These are phyloP conservation scores for Rallus crepitans DNA, from an alignment of 2,797 vertebrate species.

Conservation along the genomic window DNA sequence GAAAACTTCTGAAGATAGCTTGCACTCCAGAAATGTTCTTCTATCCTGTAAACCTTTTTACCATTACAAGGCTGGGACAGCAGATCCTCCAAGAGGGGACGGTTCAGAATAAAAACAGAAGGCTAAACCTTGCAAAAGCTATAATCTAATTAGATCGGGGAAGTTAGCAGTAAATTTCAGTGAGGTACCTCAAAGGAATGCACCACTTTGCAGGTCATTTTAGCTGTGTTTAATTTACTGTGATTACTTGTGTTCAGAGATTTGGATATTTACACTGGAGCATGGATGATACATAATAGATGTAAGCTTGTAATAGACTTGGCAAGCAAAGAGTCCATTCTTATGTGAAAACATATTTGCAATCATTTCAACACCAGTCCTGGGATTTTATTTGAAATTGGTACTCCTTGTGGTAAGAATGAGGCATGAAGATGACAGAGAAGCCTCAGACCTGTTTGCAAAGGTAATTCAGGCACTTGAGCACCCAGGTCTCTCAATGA, in stretches of 20 bases:
- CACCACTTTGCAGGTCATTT: neutral
- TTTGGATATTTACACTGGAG: constrained; percentile 31
- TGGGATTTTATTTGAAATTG: neutral
- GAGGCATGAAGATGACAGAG: neutral
- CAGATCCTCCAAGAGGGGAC: neutral
- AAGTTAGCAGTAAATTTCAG: neutral
- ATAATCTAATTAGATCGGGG: neutral
- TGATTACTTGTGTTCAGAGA: neutral
- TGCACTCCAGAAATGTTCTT: neutral
- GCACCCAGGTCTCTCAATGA: neutral
- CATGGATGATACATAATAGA: neutral
- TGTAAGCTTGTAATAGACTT: neutral
- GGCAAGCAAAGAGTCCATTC: neutral
- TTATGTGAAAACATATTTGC: constrained; percentile 15
- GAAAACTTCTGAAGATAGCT: neutral
- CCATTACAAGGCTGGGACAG: neutral
- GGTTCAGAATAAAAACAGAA: neutral
- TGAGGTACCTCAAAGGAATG: neutral
- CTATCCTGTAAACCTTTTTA: neutral
- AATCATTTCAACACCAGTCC: neutral
- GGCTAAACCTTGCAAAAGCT: neutral
- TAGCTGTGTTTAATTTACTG: neutral
- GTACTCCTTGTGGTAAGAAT: neutral
- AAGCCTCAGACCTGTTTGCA: neutral
- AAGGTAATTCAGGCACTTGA: neutral